Evolutionary conservation across 2,113 vertebrate genomes (phyloP), one percentile per base, ranked within the genome.

Genomic region (Gymnarchus niloticus): DNA sequence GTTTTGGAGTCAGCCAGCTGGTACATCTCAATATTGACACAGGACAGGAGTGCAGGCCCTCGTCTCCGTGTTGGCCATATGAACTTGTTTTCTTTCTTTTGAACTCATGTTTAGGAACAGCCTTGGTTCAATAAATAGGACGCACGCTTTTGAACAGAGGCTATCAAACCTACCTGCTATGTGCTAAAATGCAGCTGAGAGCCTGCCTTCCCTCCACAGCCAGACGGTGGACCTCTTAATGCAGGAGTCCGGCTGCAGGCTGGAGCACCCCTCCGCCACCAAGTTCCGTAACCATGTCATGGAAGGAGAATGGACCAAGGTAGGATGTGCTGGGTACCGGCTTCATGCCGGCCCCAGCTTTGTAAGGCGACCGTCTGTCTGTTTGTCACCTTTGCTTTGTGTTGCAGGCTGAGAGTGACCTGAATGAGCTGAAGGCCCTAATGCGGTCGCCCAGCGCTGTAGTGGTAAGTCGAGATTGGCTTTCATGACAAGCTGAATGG

Each of bases 251-350:
- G 97, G 97, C 93, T 99, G 97, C 94, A 95, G 97, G 90, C 96
- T 99, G 94, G 97, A 99, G 93, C 97, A 99, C 94, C 96, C 97
- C 88, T 96, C 97, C 91, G 97, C 97, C 90, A 97, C 97, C 91
- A 99, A 96, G 95, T 99, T 99, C 94, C 96, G 97, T 92, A 98
- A 96, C 94, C 97, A 99, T 93, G 97, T 99, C 89, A 97, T 98
- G 96, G 97, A 98, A 95, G 97, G 97, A 93, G 97, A 99, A 92
- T 99, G 97, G 97, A 97, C 98, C 94, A 98, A 99, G 97, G 97
- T 99, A 95, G 95, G 49, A 25, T 0, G 21, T 33, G 5, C 2
- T 3, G 33, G n/a, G 61, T 37, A 17, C 14, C 65, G 2, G 14
- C 33, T 73, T 73, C 12, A 17, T 2, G 14, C n/a, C 19, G 14